These are phyloP conservation scores for Punctoribates punctum DNA, from an alignment of 2,888 invertebrate species.

Conservation along the genomic window DNA sequence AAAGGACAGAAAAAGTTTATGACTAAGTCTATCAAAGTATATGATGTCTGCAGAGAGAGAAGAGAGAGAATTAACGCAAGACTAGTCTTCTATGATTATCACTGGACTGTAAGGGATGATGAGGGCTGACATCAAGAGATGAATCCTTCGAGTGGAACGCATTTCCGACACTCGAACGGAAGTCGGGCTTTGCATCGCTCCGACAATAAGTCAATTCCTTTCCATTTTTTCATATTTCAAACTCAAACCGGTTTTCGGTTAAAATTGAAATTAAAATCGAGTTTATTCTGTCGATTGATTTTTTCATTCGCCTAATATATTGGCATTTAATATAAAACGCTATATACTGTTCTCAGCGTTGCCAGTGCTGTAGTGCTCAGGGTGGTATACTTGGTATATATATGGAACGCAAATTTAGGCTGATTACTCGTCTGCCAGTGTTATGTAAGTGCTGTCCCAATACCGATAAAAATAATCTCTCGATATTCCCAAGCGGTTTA, in stretches of 20 bases:
- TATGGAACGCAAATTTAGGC: neutral
- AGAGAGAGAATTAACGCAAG: constrained; percentile 33
- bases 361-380: neutral
- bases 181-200: constrained; percentile 25
- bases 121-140: constrained; percentile 26
- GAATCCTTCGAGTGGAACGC: constrained; percentile 27
- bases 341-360: neutral
- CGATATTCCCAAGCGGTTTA: constrained; percentile 36
- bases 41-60: constrained; percentile 1
- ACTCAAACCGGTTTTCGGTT: constrained; percentile 3
- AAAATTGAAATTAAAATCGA: neutral
- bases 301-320: neutral
- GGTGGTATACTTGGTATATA: neutral
- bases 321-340: constrained; percentile 29
- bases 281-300: neutral
- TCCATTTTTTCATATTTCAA: constrained; percentile 3
- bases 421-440: constrained; percentile 24
- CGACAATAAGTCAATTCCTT: constrained; percentile 24
- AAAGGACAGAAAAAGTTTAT: constrained; percentile 29
- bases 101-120: constrained; percentile 28
- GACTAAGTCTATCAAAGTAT: constrained; percentile 3
- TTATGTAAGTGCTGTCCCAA: constrained; percentile 26
- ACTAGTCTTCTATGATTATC: constrained; percentile 31
- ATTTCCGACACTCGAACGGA: constrained; percentile 31
- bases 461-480: constrained; percentile 38